phyloP scores from a whole-genome alignment of 1,140 invertebrate genomes.

The Ephestia elutella region DNA sequence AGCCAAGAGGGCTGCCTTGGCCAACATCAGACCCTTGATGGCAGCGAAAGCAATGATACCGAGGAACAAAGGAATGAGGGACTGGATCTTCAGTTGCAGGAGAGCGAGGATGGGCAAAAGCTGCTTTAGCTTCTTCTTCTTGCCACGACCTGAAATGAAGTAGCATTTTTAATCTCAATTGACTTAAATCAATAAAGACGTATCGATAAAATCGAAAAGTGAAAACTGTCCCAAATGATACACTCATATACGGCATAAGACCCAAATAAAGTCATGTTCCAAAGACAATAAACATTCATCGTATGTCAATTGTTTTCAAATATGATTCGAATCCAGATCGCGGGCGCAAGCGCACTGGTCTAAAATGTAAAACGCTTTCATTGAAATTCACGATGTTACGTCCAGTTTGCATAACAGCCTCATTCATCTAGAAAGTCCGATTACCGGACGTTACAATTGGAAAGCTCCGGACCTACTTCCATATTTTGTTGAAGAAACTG shows the following conservation, averaged over 20 bases:
- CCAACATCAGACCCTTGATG: slow-evolving; percentile 86
- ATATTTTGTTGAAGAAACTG: slow-evolving; percentile 54
- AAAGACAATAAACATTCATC: neutral
- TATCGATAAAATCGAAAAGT: neutral
- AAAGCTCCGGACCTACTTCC: slow-evolving; percentile 64
- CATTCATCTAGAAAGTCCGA: slow-evolving; percentile 66
- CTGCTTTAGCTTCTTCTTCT: slow-evolving; percentile 83
- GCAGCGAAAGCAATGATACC: slow-evolving; percentile 85
- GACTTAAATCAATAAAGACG: too few species aligned
- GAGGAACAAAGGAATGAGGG: slow-evolving; percentile 84
- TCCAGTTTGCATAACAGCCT: slow-evolving; percentile 64
- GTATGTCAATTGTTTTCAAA: slow-evolving; percentile 8
- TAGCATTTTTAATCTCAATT: neutral
- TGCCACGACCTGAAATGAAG: slow-evolving; percentile 77
- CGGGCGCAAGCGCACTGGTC: slow-evolving; percentile 12
- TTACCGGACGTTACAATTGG: slow-evolving; percentile 52
- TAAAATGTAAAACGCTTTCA: slow-evolving; percentile 45
- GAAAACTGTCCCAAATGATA: neutral
- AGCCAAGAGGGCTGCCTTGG: slow-evolving; percentile 86
- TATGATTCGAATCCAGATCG: slow-evolving; percentile 45
- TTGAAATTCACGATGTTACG: slow-evolving; percentile 64
- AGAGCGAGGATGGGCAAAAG: slow-evolving; percentile 83
- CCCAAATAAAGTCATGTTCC: neutral
- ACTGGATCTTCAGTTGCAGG: slow-evolving; percentile 85
- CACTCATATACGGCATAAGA: too few species aligned